Evolutionary conservation across 2,888 invertebrate genomes (phyloP).

Genomic region (Lithophane leautieri): DNA sequence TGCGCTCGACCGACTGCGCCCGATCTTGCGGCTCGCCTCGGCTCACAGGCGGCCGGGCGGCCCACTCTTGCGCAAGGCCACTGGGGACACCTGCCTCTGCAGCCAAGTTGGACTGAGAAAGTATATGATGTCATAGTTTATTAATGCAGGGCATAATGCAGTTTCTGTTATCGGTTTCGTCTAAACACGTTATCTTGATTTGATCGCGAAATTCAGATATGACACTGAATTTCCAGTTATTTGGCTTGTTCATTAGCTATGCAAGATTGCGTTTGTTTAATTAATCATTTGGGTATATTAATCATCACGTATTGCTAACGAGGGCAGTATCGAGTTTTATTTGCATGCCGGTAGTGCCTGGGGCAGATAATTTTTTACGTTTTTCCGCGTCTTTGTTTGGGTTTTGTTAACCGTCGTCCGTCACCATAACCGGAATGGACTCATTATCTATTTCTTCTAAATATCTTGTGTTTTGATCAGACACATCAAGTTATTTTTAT

Average conservation of each 20-base stretch:
- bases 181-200: constrained; percentile 27
- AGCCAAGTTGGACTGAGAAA: constrained; percentile 77
- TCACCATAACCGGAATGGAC: constrained; percentile 40
- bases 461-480: constrained; percentile 28
- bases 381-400: constrained; percentile 51
- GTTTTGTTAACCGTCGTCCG: background rate
- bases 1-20: constrained; percentile 69
- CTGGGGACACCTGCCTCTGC: constrained; percentile 75
- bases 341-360: constrained; percentile 7
- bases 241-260: constrained; percentile 3
- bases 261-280: constrained; percentile 23
- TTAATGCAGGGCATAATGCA: constrained; percentile 67
- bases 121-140: constrained; percentile 77
- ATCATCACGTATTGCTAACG: constrained; percentile 34
- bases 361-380: background rate
- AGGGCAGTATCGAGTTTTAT: background rate
- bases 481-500: background rate
- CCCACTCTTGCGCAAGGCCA: constrained; percentile 81
- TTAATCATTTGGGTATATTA: constrained; percentile 26
- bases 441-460: constrained; percentile 19
- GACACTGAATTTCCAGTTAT: constrained; percentile 29
- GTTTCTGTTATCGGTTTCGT: constrained; percentile 33
- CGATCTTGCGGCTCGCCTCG: constrained; percentile 55
- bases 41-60: constrained; percentile 56
- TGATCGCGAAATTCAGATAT: constrained; percentile 31